These are phyloP conservation scores for Pseudomugil gertrudae DNA, from an alignment of 2,797 vertebrate species.

Conservation along the genomic window DNA sequence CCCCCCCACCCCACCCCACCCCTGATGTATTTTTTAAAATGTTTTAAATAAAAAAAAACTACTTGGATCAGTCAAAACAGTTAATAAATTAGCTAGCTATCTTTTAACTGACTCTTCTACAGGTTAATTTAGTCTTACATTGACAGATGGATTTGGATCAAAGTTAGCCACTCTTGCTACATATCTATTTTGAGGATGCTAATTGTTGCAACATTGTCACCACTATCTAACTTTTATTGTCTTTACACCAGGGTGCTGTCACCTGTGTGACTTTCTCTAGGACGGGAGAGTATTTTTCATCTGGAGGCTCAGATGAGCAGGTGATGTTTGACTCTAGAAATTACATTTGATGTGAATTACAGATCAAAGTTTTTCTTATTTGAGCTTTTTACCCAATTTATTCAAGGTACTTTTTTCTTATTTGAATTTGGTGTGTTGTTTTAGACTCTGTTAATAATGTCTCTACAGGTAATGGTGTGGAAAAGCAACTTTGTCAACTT, in stretches of 20 bases:
- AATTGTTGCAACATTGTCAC: not conserved
- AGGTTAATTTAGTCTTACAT: not conserved
- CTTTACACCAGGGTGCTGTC: constrained; percentile 85
- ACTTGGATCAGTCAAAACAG: not conserved
- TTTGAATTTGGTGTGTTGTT: not conserved
- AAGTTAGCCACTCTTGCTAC: too few relatives aligned
- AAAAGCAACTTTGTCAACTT: constrained; percentile 89
- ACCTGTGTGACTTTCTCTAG: constrained; percentile 90
- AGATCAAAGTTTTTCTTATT: not conserved
- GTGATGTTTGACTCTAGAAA: constrained; percentile 67
- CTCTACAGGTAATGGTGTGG: constrained; percentile 94
- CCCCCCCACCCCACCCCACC: too few relatives aligned
- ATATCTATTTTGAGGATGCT: not conserved
- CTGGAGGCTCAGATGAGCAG: constrained; percentile 94
- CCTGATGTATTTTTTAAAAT: too few relatives aligned
- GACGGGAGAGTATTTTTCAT: constrained; percentile 90
- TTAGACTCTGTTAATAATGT: not conserved
- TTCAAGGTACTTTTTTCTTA: too few relatives aligned
- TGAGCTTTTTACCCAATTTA: too few relatives aligned
- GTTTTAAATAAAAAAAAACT: too few relatives aligned
- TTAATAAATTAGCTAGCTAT: not conserved
- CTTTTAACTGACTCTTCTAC: not conserved
- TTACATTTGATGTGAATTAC: not conserved
- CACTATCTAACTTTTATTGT: not conserved
- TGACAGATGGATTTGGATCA: too few relatives aligned